phyloP scores from a whole-genome alignment of 2,888 invertebrate genomes.

The Apocheima hispidaria region DNA sequence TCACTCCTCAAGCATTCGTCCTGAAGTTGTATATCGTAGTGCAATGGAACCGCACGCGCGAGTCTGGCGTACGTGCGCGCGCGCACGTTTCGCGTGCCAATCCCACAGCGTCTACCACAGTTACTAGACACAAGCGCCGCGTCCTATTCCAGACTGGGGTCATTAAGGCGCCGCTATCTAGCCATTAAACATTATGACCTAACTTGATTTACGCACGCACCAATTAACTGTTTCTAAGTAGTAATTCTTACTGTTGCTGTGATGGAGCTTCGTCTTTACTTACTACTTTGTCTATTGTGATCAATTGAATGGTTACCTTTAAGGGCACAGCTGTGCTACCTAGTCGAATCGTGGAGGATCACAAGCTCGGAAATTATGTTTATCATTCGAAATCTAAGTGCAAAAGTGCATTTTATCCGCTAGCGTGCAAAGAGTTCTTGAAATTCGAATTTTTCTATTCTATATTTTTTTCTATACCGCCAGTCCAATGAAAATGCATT shows the following conservation, averaged over 20 bases:
- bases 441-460: too few relatives aligned
- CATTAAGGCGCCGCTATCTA: slow-evolving; percentile 61
- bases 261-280: not conserved
- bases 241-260: slow-evolving; percentile 6
- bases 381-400: too few relatives aligned
- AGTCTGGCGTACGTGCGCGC: slow-evolving; percentile 78
- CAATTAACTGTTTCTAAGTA: slow-evolving; percentile 20
- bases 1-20: not conserved
- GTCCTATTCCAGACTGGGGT: slow-evolving; percentile 62
- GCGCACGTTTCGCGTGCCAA: slow-evolving; percentile 64
- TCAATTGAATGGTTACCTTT: too few relatives aligned
- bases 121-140: slow-evolving; percentile 47
- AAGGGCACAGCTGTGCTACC: too few relatives aligned
- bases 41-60: slow-evolving; percentile 54
- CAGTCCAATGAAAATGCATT: too few relatives aligned
- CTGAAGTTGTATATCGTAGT: not conserved
- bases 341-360: not conserved
- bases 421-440: too few relatives aligned
- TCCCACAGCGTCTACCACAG: slow-evolving; percentile 18
- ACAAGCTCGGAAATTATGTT: not conserved
- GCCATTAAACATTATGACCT: slow-evolving; percentile 41
- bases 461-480: too few relatives aligned
- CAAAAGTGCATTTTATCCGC: too few relatives aligned
- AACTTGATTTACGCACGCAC: slow-evolving; percentile 35
- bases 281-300: not conserved